Percentiles rank a stretch among this genome's conserved stretches.
Evolutionary conservation across 2,797 vertebrate species (phyloP).

Genomic region (Bucorvus abyssinicus): DNA sequence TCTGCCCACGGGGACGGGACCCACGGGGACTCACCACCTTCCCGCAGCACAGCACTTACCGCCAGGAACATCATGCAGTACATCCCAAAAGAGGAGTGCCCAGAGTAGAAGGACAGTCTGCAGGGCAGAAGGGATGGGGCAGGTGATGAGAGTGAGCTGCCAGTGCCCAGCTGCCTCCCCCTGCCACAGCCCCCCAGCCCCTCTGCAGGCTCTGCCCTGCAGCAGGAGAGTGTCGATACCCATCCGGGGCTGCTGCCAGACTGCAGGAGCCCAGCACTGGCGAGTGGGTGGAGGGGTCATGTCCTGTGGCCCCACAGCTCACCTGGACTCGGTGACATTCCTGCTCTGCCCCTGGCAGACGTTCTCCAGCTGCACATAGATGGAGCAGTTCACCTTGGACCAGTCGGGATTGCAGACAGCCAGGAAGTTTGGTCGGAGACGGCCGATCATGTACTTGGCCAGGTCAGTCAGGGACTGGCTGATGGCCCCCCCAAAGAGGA

Average conservation of each 20-base stretch:
- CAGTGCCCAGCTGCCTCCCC: neutral
- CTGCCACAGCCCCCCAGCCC: fast-evolving
- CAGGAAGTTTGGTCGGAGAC: constrained; percentile 90
- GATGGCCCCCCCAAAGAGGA: constrained; percentile 86
- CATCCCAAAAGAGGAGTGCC: constrained; percentile 82
- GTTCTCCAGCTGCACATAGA: constrained; percentile 73
- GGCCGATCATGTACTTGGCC: constrained; percentile 93
- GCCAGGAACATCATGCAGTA: constrained; percentile 82
- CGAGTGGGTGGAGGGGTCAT: fast-evolving
- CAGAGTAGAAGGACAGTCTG: constrained; percentile 81
- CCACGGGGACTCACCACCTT: fast-evolving
- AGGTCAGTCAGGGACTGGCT: constrained; percentile 94
- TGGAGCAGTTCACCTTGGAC: constrained; percentile 83
- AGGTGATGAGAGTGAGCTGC: fast-evolving
- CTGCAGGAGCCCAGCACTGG: neutral
- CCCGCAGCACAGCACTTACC: constrained; percentile 45
- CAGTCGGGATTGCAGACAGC: constrained; percentile 82
- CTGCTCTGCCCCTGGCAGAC: constrained; percentile 82
- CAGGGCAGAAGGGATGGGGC: neutral
- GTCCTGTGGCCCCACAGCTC: neutral
- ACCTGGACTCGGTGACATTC: constrained; percentile 91
- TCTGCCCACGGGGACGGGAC: fast-evolving
- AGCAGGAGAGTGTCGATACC: neutral
- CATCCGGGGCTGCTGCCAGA: neutral
- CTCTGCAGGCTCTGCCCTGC: neutral